Base-by-base conservation (phyloP, 1,140 invertebrate genomes). In the Sinella curviseta region DNA sequence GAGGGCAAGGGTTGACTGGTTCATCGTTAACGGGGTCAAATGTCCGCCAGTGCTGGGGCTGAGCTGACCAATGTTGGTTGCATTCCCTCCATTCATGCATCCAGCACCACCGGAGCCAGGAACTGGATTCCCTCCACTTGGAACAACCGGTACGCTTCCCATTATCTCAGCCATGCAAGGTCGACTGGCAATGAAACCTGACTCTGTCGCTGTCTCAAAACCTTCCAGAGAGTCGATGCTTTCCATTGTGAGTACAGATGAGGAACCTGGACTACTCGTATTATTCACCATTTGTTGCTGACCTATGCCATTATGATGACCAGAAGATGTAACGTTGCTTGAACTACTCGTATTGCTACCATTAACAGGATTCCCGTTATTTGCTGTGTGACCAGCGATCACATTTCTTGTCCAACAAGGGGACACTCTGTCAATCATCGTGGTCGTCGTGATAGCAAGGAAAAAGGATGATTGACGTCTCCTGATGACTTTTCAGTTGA, bases 121-220 rank as follows among this genome's bases (percentile, higher is more conserved):
- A 35, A 31, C 39, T 1, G 70, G 4, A 26, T 28, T 36, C 14
- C 33, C 60, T 76, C 76, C 76, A 26, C 55, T 54, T 12, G 39
- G 39, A 77, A 31, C 26, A 65, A 8, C 65, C 67, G 85, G 85
- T 79, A 86, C 80, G 20, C 92, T 90, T 35, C 92, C 93, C 92
- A 95, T 94, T 87, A 96, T 96, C 87, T 97, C 95, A 17, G 95
- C 94, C 93, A 97, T 96, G 67, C 94, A 95, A 0, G 94, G 94
- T 86, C 95, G 94, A 85, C 93, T 95, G 87, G 94, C 95, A 85
- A 97, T 96, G 89, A 96, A 97, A 79, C 94, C 94, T 55, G 93
- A 94, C 85, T 96, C 94, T 70, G 65, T 70, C 79, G 78, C 79
- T 8, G 80, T 82, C 16, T 83, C 82, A 60, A 82, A 82, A 20